Evolutionary conservation across 2,113 vertebrate species (phyloP), one percentile per base, ranked within the genome.

Genomic region (Hyaena hyaena): DNA sequence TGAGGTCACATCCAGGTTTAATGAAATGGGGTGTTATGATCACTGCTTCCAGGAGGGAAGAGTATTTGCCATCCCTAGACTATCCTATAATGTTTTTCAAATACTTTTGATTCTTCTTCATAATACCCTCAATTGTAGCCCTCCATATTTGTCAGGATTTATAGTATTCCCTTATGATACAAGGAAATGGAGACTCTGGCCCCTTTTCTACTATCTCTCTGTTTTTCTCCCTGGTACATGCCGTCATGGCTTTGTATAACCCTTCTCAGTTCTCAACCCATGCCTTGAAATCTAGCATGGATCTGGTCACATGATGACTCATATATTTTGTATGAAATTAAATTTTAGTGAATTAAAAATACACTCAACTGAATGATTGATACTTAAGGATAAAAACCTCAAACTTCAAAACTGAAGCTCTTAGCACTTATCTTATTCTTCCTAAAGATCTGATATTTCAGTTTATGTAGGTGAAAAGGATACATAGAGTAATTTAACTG

Each of bases 331-430:
- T 88, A 14, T 8, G 35, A 43, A 83, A 88, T 88, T 88, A 43
- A 92, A 90, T 92, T 84, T 76, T 43, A 89, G 17, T 92, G 73
- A 92, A 73, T 95, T 90, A 74, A 97, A 97, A 81, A 74, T 93
- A 95, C 5, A 66, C 53, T 69, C 45, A 85, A 76, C 14, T 73
- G 68, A 95, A 77, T 89, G 74, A 61, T 65, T 92, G 45, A 50
- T 93, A 15, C 19, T 90, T 58, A 90, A 94, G 66, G 39, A 90
- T 93, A 76, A 95, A 90, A 74, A 9, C 35, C 66, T 76, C 35
- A 82, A n/a, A 55, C 16, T 16, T 91, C 48, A 88, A 92, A 88
- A 91, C 87, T 76, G 17, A n/a, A 92, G n/a, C 63, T 43, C 4
- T 28, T 84, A 74, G n/a, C 31, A 84, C 33, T 82, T 96, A 21